Evolutionary conservation across 2,113 vertebrate genomes (phyloP).

Genomic region (Prinia subflava): DNA sequence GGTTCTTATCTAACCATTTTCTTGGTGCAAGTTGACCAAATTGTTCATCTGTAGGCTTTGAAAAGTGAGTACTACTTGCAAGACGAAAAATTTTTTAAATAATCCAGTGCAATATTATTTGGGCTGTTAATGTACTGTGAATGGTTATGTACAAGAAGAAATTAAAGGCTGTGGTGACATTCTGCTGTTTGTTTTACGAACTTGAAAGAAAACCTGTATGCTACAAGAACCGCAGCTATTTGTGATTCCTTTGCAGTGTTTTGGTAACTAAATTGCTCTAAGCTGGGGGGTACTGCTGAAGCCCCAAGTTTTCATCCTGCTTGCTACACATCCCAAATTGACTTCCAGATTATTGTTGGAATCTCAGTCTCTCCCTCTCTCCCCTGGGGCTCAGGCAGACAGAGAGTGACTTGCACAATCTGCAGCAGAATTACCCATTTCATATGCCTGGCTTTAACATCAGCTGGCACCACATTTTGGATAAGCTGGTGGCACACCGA

Average conservation of each 20-base stretch:
- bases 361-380: neutral
- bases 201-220: conserved; percentile 48
- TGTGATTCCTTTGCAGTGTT: neutral
- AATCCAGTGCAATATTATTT: conserved; percentile 53
- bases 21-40: conserved; percentile 63
- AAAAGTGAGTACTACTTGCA: conserved; percentile 39
- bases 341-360: neutral
- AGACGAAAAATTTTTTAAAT: neutral
- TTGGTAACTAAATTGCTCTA: neutral
- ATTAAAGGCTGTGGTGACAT: conserved; percentile 62
- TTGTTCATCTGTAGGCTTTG: conserved; percentile 11
- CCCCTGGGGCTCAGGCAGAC: neutral
- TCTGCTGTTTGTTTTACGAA: conserved; percentile 62
- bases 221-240: conserved; percentile 10
- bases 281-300: neutral
- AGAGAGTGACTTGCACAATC: accelerated
- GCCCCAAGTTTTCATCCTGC: neutral
- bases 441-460: accelerated
- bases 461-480: accelerated
- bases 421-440: neutral
- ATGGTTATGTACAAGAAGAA: conserved; percentile 53
- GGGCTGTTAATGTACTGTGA: conserved; percentile 53
- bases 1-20: conserved; percentile 18
- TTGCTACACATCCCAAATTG: neutral
- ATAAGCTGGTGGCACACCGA: neutral